Evolutionary conservation across 2,888 invertebrate species (phyloP), one percentile per base, ranked within the genome.

Genomic region (Candidula unifasciata): DNA sequence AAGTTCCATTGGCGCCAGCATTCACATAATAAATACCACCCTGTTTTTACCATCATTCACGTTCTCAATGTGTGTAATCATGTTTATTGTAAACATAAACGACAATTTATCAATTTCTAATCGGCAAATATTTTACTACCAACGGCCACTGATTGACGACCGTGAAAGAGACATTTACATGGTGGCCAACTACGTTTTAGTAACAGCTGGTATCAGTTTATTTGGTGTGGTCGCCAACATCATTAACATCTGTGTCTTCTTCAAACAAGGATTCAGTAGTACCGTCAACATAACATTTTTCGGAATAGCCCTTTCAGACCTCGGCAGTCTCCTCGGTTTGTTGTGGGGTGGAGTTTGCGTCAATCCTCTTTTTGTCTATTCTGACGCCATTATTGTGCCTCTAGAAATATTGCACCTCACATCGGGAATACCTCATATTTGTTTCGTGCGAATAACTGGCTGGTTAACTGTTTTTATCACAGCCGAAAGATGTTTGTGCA

Each of bases 401-500:
- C n/a, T 27, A 6, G 74, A 74, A 54, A 54, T 74, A 44, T 2
- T 52, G 13, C 44, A 74, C 18, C 74, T 74, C 13, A 74, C 74
- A 21, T 3, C n/a, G n/a, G 74, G 74, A 33, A 44, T 74, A 8
- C 54, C 54, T 1, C 74, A 74, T 30, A 44, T 79, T 1, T 60
- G 64, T 3, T 79, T 64, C 30, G 60, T 60, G 21, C 64, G 78
- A 3, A 66, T 79, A 30, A 79, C 78, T 10, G 52, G 78, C 16
- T 79, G 78, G 64, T 64, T 79, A 24, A 79, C 78, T 1, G 74
- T 74, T 6, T 74, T 52, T 16, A 27, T 74, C 18, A 74, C 74
- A 5, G 52, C 74, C 13, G 74, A 74, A 33, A 74, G 74, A 33
- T 74, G 74, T 74, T 44, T 74, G 6, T 74, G 74, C 24, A 74